phyloP scores from a whole-genome alignment of 2,888 invertebrate genomes.

The Tuberolachnus salignus region DNA sequence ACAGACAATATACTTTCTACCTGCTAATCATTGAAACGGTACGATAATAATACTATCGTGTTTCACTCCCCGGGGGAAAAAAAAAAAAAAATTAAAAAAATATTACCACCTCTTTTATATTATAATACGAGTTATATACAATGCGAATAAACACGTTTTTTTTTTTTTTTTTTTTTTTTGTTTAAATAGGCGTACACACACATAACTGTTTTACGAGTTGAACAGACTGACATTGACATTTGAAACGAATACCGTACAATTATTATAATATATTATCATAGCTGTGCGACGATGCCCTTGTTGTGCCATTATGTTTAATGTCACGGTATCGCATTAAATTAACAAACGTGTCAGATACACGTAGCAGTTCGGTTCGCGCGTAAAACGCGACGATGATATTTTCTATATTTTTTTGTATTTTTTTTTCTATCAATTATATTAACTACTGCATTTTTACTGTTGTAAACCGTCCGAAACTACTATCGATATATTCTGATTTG shows the following conservation, averaged over 20 bases:
- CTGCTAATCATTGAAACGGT: background rate
- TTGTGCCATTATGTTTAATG: background rate
- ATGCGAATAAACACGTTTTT: no score
- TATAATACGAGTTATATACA: no score
- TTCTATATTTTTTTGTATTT: no score
- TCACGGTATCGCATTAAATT: background rate
- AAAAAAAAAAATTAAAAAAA: no score
- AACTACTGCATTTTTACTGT: no score
- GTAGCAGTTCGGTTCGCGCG: background rate
- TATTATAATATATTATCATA: background rate
- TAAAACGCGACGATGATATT: background rate
- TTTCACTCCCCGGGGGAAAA: no score
- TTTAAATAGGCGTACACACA: background rate
- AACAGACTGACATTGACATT: conserved; percentile 29
- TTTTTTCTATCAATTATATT: no score
- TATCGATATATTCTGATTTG: no score
- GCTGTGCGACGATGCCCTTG: background rate
- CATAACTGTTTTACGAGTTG: conserved; percentile 22
- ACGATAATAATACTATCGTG: no score
- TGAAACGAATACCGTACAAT: background rate
- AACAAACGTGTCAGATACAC: conserved; percentile 2
- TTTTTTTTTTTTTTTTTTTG: no score
- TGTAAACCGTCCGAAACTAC: no score
- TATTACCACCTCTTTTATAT: background rate
- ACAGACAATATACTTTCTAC: no score